These are phyloP conservation scores for Remorina albescens DNA, from an alignment of 2,797 vertebrate genomes.

Conservation along the genomic window DNA sequence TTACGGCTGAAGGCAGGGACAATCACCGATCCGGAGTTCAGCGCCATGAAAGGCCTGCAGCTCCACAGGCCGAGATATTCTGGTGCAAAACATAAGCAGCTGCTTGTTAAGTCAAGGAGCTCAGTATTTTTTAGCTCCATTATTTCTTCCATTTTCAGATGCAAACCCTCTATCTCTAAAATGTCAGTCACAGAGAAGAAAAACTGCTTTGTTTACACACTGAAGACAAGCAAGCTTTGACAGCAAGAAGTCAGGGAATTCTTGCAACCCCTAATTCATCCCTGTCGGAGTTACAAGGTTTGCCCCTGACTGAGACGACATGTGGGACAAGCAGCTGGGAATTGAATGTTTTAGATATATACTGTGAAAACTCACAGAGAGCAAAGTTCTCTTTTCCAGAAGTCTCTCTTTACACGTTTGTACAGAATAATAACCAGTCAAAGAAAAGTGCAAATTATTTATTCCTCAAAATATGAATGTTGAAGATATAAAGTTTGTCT, in stretches of 20 bases:
- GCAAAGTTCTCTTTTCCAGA: neutral
- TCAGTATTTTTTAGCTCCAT: constrained; percentile 26
- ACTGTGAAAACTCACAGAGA: neutral
- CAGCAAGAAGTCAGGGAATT: constrained; percentile 29
- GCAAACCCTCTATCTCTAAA: constrained; percentile 32
- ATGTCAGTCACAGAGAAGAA: constrained; percentile 39
- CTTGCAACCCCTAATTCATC: constrained; percentile 30
- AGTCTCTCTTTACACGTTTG: constrained; percentile 1
- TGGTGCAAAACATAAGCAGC: constrained; percentile 43
- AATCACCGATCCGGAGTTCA: constrained; percentile 47
- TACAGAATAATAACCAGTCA: neutral
- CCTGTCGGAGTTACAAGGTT: constrained; percentile 18
- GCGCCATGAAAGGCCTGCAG: constrained; percentile 40
- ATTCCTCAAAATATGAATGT: neutral
- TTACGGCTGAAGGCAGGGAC: constrained; percentile 54
- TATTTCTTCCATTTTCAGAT: constrained; percentile 28
- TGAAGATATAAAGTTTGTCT: neutral
- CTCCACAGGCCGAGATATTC: constrained; percentile 34
- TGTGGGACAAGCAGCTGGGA: constrained; percentile 28
- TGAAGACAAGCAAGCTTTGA: constrained; percentile 29
- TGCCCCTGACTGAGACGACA: constrained; percentile 21
- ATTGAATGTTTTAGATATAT: constrained; percentile 10
- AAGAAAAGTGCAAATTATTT: neutral
- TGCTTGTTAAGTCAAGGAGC: constrained; percentile 28
- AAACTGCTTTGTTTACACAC: constrained; percentile 31